Evolutionary conservation across 2,797 vertebrate species (phyloP).

Genomic region (Morelia viridis): DNA sequence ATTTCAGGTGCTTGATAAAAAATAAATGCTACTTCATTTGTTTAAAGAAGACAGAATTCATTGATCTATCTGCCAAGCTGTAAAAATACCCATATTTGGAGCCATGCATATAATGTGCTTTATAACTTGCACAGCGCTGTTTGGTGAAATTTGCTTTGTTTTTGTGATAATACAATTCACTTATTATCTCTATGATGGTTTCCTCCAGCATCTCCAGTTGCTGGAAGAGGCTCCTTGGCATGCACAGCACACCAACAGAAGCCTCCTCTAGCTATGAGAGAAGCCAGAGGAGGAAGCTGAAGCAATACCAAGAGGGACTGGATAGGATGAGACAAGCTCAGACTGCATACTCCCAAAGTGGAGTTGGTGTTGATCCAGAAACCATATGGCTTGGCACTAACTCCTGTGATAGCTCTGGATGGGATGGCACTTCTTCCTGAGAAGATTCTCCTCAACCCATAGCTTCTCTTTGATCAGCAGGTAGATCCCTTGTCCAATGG

Average conservation of each 20-base stretch:
- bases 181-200: neutral
- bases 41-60: neutral
- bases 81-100: neutral
- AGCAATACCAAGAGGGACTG: neutral
- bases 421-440: neutral
- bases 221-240: neutral
- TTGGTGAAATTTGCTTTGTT: neutral
- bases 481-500: neutral
- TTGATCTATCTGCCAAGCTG: neutral
- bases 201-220: neutral
- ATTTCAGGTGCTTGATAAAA: slow-evolving; percentile 5
- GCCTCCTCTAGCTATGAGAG: neutral
- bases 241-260: neutral
- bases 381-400: neutral
- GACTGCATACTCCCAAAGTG: neutral
- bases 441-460: neutral
- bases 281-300: neutral
- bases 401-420: neutral
- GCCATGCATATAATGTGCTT: neutral
- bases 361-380: neutral
- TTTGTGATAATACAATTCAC: neutral
- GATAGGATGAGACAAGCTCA: neutral
- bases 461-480: neutral
- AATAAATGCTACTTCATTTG: neutral
- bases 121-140: neutral